phyloP scores from a whole-genome alignment of 2,888 invertebrate species.

The Cyclophora albipunctata region DNA sequence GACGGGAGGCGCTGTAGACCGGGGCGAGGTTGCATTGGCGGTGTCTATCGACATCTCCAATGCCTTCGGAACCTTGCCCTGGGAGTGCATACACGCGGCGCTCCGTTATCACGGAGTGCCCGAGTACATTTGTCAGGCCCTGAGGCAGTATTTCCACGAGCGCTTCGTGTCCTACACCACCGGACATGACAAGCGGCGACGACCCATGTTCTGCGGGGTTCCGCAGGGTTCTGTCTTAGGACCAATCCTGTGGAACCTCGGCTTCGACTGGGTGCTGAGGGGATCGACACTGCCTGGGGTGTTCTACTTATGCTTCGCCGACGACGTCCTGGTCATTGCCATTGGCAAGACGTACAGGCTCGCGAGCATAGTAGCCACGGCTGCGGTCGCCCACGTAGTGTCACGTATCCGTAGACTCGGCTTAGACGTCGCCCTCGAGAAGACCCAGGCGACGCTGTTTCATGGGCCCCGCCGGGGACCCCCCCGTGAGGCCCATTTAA shows the following conservation, averaged over 20 bases:
- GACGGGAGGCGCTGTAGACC: constrained; percentile 3
- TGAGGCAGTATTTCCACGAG: background rate
- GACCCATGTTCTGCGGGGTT: constrained; percentile 2
- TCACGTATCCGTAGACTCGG: no score
- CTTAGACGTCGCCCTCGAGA: constrained; percentile 3
- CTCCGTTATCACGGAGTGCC: constrained; percentile 17
- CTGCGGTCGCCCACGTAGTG: no score
- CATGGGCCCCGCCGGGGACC: no score
- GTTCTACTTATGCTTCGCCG: background rate
- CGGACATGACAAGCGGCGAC: no score
- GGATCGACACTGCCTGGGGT: background rate
- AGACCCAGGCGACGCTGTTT: no score
- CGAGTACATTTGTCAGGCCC: background rate
- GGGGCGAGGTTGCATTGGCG: constrained; percentile 7
- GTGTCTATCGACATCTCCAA: constrained; percentile 20
- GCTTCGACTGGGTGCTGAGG: constrained; percentile 6
- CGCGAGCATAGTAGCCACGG: background rate
- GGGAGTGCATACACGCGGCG: constrained; percentile 16
- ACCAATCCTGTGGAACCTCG: constrained; percentile 16
- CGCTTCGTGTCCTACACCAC: background rate
- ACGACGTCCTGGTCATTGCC: constrained; percentile 2
- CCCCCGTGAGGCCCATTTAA: no score
- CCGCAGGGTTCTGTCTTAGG: constrained; percentile 16
- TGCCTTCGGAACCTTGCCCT: constrained; percentile 22
- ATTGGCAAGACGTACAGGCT: constrained; percentile 3